Base-by-base conservation (phyloP, 2,113 vertebrate genomes). In the Phoenicopterus ruber region DNA sequence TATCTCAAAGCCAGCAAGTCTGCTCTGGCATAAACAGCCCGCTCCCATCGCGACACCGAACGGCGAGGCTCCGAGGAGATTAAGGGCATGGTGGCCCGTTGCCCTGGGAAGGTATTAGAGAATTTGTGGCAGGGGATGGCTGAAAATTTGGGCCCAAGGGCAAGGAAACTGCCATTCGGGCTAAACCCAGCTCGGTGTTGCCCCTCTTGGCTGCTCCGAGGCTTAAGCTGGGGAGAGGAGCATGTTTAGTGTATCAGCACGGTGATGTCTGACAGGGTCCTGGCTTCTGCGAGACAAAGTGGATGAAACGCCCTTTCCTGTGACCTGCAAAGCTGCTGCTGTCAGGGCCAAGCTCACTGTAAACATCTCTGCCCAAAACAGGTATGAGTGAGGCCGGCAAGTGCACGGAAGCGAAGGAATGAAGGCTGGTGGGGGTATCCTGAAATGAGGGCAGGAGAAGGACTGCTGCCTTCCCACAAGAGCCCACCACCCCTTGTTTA, bases 391-490 rank as follows among this genome's bases (percentile, higher is more conserved):
- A 61, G 78, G 44, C n/a, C 28, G 58, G 29, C 25, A 36, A 34
- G 34, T 15, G n/a, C n/a, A 5, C 3, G 13, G 44, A 18, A 54
- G 38, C 0, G 9, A 81, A 63, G 59, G 24, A 38, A 20, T 10
- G 7, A 36, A 57, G 42, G 11, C 13, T 0, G 2, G 34, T 2
- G 44, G 19, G 16, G 9, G 11, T 11, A 28, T 6, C 20, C 40
- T 17, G 25, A n/a, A 55, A 54, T 11, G 17, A 54, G n/a, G 46
- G 42, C 55, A 63, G 71, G 65, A 54, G 17, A 5, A 61, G 57
- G 40, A 40, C 13, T 6, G 2, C 22, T 73, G 73, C 34, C 49
- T 85, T 72, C 38, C 76, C 77, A 28, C 32, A 7, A 57, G 50
- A 55, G 11, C 26, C 17, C 49, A 36, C 13, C 42, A 15, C 11